phyloP scores from a whole-genome alignment of 2,797 vertebrate species.

The Phataginus tricuspis region DNA sequence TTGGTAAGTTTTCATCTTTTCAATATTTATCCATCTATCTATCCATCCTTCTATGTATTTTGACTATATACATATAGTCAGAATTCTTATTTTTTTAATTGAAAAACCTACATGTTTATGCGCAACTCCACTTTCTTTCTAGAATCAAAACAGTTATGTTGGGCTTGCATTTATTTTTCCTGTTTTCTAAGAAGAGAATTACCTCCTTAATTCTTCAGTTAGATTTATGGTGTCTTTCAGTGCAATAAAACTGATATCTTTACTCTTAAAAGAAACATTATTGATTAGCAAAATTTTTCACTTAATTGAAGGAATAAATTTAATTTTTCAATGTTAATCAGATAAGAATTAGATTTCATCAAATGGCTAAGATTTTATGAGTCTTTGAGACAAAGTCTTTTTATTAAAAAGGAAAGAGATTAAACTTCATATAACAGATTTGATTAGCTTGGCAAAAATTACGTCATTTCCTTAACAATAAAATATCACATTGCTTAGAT shows the following conservation, averaged over 20 bases:
- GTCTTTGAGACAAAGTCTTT: neutral
- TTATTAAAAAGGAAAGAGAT: neutral
- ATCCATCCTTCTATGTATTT: neutral
- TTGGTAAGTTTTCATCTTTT: neutral
- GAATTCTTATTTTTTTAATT: neutral
- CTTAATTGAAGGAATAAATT: neutral
- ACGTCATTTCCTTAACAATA: neutral
- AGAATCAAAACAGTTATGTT: neutral
- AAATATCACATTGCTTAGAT: neutral
- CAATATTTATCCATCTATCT: neutral
- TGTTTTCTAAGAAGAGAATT: neutral
- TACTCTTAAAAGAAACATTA: neutral
- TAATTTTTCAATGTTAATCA: constrained; percentile 44
- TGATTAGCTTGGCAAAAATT: neutral
- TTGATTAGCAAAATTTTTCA: neutral
- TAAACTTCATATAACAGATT: neutral
- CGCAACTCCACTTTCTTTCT: neutral
- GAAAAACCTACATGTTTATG: neutral
- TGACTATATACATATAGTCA: neutral
- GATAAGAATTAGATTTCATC: neutral
- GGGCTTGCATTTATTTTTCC: neutral
- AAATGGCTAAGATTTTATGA: neutral
- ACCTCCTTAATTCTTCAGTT: neutral
- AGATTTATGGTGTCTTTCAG: neutral
- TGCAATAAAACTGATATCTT: constrained; percentile 21